phyloP scores from a whole-genome alignment of 2,113 vertebrate species.

The Psittacus erithacus region DNA sequence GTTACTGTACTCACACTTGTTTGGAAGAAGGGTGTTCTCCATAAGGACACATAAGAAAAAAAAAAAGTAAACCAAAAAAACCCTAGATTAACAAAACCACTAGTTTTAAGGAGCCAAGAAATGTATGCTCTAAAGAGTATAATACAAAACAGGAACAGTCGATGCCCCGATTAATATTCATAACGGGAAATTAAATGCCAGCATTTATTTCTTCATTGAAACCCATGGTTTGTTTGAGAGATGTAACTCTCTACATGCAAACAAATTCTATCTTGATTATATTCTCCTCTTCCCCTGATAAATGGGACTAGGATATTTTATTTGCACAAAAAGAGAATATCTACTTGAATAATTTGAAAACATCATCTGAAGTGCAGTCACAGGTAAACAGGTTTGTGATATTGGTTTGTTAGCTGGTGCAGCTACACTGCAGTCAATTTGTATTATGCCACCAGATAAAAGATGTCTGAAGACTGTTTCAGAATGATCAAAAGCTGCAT shows the following conservation, averaged over 20 bases:
- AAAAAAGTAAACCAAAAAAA: background rate
- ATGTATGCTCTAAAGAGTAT: background rate
- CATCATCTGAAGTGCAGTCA: background rate
- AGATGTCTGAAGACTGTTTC: background rate
- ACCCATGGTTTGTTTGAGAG: background rate
- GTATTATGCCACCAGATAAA: background rate
- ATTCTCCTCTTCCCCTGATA: background rate
- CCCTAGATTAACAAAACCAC: background rate
- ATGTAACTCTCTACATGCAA: background rate
- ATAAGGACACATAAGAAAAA: background rate
- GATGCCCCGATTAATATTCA: conserved; percentile 3
- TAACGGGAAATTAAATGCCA: background rate
- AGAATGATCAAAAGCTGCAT: background rate
- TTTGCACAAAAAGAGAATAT: background rate
- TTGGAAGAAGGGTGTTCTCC: background rate
- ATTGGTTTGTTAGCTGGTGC: background rate
- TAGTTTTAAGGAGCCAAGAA: background rate
- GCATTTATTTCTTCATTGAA: background rate
- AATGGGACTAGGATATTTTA: background rate
- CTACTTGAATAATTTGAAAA: background rate
- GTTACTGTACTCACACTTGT: background rate
- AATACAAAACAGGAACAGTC: background rate
- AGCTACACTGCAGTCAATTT: background rate
- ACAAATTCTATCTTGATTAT: background rate
- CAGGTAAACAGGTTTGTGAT: background rate